Percentiles rank a stretch among this genome's conserved stretches.
Evolutionary conservation across 2,888 invertebrate genomes (phyloP).

Genomic region (Chrysodeixis includens): DNA sequence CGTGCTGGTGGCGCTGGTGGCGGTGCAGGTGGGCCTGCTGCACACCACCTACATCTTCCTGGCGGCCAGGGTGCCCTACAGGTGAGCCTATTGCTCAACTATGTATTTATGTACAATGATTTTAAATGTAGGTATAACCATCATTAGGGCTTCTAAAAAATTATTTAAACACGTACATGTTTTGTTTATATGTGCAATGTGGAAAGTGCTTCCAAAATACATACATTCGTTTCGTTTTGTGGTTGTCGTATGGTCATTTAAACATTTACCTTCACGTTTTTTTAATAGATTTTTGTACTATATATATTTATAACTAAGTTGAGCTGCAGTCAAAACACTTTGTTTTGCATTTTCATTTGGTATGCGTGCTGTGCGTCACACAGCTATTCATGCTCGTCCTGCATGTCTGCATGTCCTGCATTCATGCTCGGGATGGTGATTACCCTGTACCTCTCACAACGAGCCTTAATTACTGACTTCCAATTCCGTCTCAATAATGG

Average conservation of each 20-base stretch:
- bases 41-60: slow-evolving; percentile 90
- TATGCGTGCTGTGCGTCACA: too few relatives aligned
- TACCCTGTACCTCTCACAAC: not conserved
- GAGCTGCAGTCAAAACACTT: too few relatives aligned
- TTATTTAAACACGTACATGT: too few relatives aligned
- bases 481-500: not conserved
- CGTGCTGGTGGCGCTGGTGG: slow-evolving; percentile 77
- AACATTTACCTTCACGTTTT: too few relatives aligned
- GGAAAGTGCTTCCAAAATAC: too few relatives aligned
- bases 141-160: too few relatives aligned
- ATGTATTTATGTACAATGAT: not conserved
- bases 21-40: slow-evolving; percentile 87
- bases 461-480: not conserved
- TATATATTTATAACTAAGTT: too few relatives aligned
- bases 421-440: not conserved
- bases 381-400: not conserved
- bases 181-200: too few relatives aligned
- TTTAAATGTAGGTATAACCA: not conserved
- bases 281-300: too few relatives aligned
- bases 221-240: too few relatives aligned
- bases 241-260: too few relatives aligned
- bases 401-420: not conserved
- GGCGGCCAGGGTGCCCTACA: slow-evolving; percentile 87
- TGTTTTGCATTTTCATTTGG: too few relatives aligned
- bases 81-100: slow-evolving; percentile 70